Evolutionary conservation across 2,888 invertebrate species (phyloP), one percentile per base, ranked within the genome.

Genomic region (Branchellion lobata): DNA sequence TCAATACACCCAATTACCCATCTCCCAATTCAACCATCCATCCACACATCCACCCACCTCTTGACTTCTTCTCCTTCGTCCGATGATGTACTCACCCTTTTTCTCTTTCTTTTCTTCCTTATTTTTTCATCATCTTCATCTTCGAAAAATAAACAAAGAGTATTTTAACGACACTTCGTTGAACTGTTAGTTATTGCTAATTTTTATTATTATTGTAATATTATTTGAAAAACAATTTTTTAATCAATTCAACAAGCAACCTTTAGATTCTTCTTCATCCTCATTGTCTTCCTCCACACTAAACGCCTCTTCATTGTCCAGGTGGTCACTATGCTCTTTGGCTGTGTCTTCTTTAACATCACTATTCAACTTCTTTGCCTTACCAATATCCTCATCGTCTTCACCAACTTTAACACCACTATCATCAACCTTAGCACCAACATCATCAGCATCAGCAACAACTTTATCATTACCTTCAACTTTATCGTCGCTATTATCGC

Each of bases 401-500:
- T 72, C 33, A 36, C 21, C 40, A 33, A 27, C 36, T 72, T 72
- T 1, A 24, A 27, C 33, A 72, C 29, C 72, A 40, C 34, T 36
- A 3, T 31, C 29, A n/a, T 40, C 53, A 73, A 8, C 47, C 21
- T 65, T 33, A 18, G n/a, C 61, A 65, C 61, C 24, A 1, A 61
- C 24, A 2, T 77, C 65, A 5, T 77, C 21, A 31, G 24, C 33
- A 69, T 71, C 71, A 24, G 18, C 34, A 21, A 27, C 18, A 31
- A 57, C 33, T 77, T 77, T 84, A 84, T 34, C 68, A 84, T 84
- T 57, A 81, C 83, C 84, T 73, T 84, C 84, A 81, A 85, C 84
- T 75, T 84, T 82, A 78, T 85, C 85, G 34, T 83, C 85, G 11
- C 5, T 31, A 21, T 47, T 47, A 14, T 75, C 33, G 11, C 34